phyloP scores from a whole-genome alignment of 2,113 vertebrate genomes.

The Perca fluviatilis region DNA sequence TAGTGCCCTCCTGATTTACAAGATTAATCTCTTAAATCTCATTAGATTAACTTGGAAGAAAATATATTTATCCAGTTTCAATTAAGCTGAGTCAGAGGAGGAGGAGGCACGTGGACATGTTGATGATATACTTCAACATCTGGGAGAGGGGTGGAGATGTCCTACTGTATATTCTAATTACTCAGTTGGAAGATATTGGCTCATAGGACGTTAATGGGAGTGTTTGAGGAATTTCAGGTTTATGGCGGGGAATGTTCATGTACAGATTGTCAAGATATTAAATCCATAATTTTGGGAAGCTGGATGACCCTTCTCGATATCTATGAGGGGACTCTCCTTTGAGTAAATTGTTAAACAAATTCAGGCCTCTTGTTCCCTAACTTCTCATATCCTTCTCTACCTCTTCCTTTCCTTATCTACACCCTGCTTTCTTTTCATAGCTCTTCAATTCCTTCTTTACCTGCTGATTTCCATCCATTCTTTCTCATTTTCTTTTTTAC shows the following conservation, averaged over 20 bases:
- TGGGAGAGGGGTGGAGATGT: constrained; percentile 29
- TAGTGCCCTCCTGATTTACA: constrained; percentile 39
- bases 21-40: constrained; percentile 69
- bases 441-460: not conserved
- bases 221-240: constrained; percentile 12
- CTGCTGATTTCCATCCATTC: not conserved
- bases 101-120: constrained; percentile 8
- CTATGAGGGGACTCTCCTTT: not conserved
- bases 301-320: constrained; percentile 4
- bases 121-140: constrained; percentile 39
- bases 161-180: constrained; percentile 19
- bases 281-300: constrained; percentile 24
- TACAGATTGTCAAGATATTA: not conserved
- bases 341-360: not conserved
- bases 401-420: not conserved
- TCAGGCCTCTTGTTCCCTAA: not conserved
- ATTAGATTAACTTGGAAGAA: constrained; percentile 56
- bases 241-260: not conserved
- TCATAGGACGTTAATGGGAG: not conserved
- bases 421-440: not conserved
- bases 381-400: not conserved
- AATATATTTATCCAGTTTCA: constrained; percentile 50
- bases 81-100: constrained; percentile 50
- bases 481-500: not conserved
- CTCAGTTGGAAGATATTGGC: constrained; percentile 21